Evolutionary conservation across 1,140 invertebrate genomes (phyloP), one percentile per base, ranked within the genome.

Genomic region (Sminthurides bifidus): DNA sequence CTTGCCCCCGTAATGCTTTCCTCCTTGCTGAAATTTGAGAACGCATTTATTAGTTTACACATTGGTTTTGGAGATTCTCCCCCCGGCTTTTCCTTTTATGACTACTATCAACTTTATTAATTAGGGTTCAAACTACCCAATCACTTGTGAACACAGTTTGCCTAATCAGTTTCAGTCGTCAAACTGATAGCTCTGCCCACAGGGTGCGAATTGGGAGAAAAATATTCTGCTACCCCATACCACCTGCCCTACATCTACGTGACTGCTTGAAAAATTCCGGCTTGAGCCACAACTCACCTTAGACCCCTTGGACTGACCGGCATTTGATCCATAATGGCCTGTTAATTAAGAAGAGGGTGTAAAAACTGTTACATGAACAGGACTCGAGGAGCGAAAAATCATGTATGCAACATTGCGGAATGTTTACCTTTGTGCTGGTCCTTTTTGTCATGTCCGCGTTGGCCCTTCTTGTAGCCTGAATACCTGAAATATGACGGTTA

Each of bases 381-480:
- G 33, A n/a, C 10, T 37, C 10, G n/a, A n/a, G 10, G n/a, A 37
- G 33, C 33, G 10, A 37, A 37, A 37, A 37, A 12, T 37, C 33
- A 12, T n/a, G 10, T 37, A 37, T 37, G 10, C n/a, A 12, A 12
- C 33, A 37, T 37, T 37, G 12, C 10, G 33, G 33, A 37, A 12
- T 37, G 33, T 6, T 43, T 21, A 43, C 45, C n/a, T 63, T n/a
- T 59, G 14, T 63, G 53, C 21, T 62, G 60, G 44, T 57, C 58
- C 14, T 56, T 54, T 24, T 57, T 58, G 12, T 43, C 17, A 38
- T 63, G 61, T 0, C 61, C 61, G n/a, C 26, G 12, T 21, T 58
- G 41, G 2, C 55, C 58, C 31, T 63, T 63, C 35, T 63, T 63
- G 37, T 63, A 60, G 5, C 61, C 61, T 23, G 54, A 40, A 15